Conservation (phyloP, 2,113 vertebrate genomes). For the Gavialis gangeticus region DNA sequence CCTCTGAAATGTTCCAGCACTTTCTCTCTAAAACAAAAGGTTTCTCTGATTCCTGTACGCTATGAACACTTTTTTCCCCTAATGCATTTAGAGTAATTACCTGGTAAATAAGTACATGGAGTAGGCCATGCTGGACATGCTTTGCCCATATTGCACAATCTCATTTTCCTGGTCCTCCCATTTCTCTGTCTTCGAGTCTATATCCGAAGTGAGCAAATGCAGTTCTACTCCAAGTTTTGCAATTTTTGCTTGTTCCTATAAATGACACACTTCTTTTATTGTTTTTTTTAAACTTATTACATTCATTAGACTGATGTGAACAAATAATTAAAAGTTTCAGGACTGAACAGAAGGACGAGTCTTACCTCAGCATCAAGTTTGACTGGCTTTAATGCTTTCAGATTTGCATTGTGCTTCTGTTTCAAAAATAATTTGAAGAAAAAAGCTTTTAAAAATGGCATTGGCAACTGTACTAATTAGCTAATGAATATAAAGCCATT, state of each 20-base stretch:
- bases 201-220: conserved; percentile 90
- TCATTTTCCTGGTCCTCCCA: conserved; percentile 96
- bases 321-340: background rate
- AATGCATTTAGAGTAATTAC: conserved; percentile 71
- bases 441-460: conserved; percentile 26
- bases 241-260: conserved; percentile 92
- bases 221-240: conserved; percentile 94
- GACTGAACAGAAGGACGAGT: background rate
- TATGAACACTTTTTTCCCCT: background rate
- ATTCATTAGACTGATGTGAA: background rate
- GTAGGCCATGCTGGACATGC: conserved; percentile 94
- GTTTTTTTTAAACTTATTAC: background rate
- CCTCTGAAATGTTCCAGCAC: background rate
- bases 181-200: conserved; percentile 92
- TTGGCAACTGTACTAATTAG: background rate
- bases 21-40: background rate
- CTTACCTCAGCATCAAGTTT: conserved; percentile 95
- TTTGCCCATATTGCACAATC: conserved; percentile 87
- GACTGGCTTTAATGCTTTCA: conserved; percentile 91
- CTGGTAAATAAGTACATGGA: conserved; percentile 97
- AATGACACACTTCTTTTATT: conserved; percentile 31
- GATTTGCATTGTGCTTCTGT: conserved; percentile 92
- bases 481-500: background rate
- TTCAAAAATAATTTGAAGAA: conserved; percentile 60
- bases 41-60: background rate